Evolutionary conservation across 2,888 invertebrate genomes (phyloP), one percentile per base, ranked within the genome.

Genomic region (Loripinus fragilis): DNA sequence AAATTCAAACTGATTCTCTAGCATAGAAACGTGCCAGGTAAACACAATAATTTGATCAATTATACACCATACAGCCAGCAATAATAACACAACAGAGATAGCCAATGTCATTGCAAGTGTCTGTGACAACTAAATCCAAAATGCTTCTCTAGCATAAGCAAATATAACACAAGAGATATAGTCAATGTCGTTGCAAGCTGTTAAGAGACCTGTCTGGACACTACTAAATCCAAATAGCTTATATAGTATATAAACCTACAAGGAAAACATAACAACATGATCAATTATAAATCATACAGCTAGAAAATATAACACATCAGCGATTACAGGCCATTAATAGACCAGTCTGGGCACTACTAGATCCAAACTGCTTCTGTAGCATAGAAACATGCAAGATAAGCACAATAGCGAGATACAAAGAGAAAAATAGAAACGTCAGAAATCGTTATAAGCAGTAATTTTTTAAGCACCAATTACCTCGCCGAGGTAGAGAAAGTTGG

Each of bases 141-240:
- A 35, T 87, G 85, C 71, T 83, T 86, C 74, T 91, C 91, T 8
- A 91, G 86, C n/a, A 89, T 88, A 5, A 89, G 89, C 10, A 88
- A 83, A 60, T 88, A 87, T 2, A 86, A 88, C 86, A 60, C 83
- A 12, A 10, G 73, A 25, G 70, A 91, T 76, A 78, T 86, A 91
- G 42, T 90, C 90, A n/a, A 91, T 85, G 76, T 91, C 90, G 73
- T 91, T 91, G 76, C 89, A 88, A 69, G 88, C 88, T 80, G 91
- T 85, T 12, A 91, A 76, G 25, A 91, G 77, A 0, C 91, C 91
- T 2, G 87, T 86, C 66, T 89, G 84, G 17, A 89, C 85, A 77
- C 89, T 90, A 79, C 88, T 89, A 50, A 91, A 85, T 12, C 90
- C 90, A 76, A 89, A 91, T 78, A 88, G 87, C 55, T 83, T 87